Percentiles rank a stretch among this genome's conserved stretches.
Conservation (phyloP, 1,140 invertebrate genomes). For the Atta texana region DNA sequence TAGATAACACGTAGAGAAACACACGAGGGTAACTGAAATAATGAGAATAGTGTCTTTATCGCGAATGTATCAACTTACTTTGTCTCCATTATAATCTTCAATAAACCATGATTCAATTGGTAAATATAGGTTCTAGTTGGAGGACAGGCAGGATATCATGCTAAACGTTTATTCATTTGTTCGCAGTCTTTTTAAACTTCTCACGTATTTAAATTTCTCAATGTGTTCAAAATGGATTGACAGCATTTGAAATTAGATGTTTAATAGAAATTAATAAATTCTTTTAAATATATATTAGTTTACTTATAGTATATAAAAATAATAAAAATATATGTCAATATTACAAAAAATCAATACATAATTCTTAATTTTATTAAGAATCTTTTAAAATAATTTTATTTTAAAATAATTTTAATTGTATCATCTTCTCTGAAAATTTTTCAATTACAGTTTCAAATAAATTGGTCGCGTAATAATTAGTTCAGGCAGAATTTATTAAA, state of each 20-base stretch:
- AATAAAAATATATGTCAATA: background rate
- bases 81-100: constrained; percentile 33
- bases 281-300: background rate
- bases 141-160: constrained; percentile 1
- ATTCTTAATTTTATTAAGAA: background rate
- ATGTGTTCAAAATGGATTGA: background rate
- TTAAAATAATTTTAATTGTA: background rate
- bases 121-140: constrained; percentile 3
- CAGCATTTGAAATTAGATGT: background rate
- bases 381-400: background rate
- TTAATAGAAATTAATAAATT: background rate
- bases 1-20: constrained; percentile 18
- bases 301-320: background rate
- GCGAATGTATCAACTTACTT: constrained; percentile 48
- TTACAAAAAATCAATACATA: background rate
- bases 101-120: constrained; percentile 13
- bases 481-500: too few relatives aligned
- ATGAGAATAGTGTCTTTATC: constrained; percentile 41
- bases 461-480: too few relatives aligned
- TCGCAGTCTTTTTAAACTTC: background rate
- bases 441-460: too few relatives aligned
- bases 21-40: constrained; percentile 1
- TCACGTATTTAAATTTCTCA: background rate
- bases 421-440: too few relatives aligned
- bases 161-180: constrained; percentile 6